phyloP scores from a whole-genome alignment of 2,113 vertebrate species.

The Mustelus asterias region DNA sequence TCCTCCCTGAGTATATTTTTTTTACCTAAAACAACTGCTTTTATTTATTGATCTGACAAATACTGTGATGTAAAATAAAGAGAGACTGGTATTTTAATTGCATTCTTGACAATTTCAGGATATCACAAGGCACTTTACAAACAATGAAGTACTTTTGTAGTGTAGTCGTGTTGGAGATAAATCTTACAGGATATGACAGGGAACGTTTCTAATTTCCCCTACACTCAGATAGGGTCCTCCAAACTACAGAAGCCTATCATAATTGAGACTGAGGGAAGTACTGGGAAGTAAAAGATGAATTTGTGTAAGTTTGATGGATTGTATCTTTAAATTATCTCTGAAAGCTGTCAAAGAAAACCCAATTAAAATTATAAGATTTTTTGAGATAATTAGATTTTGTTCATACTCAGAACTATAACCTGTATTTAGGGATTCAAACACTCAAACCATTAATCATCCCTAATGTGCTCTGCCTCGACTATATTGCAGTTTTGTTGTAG shows the following conservation, averaged over 20 bases:
- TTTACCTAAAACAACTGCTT: not conserved
- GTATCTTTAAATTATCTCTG: not conserved
- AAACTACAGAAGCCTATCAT: not conserved
- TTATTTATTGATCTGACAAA: not conserved
- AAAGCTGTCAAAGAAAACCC: constrained; percentile 5
- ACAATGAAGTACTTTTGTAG: not conserved
- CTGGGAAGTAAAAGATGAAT: not conserved
- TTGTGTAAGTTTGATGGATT: constrained; percentile 2
- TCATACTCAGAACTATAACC: not conserved
- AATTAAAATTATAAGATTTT: constrained; percentile 15
- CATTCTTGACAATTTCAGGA: not conserved
- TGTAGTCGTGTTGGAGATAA: not conserved
- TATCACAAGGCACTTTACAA: not conserved
- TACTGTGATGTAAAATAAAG: not conserved
- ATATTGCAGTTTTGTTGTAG: not conserved
- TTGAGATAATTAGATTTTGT: constrained; percentile 24
- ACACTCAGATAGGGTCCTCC: not conserved
- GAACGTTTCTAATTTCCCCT: not conserved
- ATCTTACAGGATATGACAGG: not conserved
- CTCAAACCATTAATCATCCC: constrained; percentile 16
- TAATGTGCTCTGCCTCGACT: not conserved
- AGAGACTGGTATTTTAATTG: not conserved
- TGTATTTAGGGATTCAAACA: not conserved
- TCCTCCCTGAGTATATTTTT: not conserved
- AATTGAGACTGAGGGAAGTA: not conserved